Evolutionary conservation across 2,113 vertebrate species (phyloP).

Genomic region (Hippocampus abdominalis): DNA sequence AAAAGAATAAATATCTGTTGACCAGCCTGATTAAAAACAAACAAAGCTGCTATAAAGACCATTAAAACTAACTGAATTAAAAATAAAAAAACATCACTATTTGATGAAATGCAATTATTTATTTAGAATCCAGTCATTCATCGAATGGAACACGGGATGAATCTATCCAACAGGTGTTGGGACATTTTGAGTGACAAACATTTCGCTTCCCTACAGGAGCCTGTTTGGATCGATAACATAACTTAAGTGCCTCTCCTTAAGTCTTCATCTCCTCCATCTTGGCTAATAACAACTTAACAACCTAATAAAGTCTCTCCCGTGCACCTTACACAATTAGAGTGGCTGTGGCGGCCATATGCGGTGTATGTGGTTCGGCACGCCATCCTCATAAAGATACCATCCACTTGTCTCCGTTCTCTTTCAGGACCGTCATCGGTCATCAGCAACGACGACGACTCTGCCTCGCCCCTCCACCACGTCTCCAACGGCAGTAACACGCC

Average conservation of each 20-base stretch:
- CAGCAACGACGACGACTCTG: conserved; percentile 92
- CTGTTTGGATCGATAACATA: conserved; percentile 50
- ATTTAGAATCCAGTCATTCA: background rate
- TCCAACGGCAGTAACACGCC: conserved; percentile 95
- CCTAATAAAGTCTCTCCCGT: conserved; percentile 23
- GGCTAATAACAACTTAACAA: conserved; percentile 27
- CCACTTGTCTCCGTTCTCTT: conserved; percentile 11
- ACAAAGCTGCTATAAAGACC: no score
- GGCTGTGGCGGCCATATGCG: background rate
- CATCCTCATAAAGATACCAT: background rate
- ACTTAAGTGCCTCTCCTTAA: conserved; percentile 79
- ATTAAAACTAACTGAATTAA: no score
- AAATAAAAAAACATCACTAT: background rate
- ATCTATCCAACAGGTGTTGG: no score
- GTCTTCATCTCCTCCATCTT: conserved; percentile 46
- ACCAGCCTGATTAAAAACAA: no score
- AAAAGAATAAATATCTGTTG: no score
- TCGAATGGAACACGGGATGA: background rate
- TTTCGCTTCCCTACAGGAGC: conserved; percentile 4
- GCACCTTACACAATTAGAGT: conserved; percentile 6
- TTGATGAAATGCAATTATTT: background rate
- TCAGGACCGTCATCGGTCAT: conserved; percentile 92
- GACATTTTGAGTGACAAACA: background rate
- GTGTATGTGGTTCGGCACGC: background rate
- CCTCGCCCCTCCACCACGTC: conserved; percentile 93